phyloP scores from a whole-genome alignment of 2,888 invertebrate genomes.

The Amorpha juglandis region DNA sequence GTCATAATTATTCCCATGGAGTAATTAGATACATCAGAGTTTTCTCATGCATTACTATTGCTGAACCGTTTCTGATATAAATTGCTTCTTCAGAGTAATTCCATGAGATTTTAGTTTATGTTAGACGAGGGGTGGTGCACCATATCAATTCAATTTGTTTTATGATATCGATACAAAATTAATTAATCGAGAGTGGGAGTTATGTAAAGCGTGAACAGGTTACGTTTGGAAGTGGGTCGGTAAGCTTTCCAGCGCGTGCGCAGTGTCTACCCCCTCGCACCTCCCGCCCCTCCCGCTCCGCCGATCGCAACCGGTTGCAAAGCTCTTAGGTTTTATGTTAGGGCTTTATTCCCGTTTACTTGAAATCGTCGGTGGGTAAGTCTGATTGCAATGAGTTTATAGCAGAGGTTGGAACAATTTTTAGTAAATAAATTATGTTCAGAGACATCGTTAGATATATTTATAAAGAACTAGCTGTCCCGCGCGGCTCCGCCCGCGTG shows the following conservation, averaged over 20 bases:
- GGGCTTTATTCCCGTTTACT: slow-evolving; percentile 21
- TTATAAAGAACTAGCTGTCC: too few species aligned
- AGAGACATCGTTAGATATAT: too few species aligned
- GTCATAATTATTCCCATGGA: too few species aligned
- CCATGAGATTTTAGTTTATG: too few species aligned
- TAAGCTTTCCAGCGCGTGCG: slow-evolving; percentile 64
- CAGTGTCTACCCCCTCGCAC: slow-evolving; percentile 47
- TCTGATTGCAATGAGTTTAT: not conserved
- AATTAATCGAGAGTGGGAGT: slow-evolving; percentile 51
- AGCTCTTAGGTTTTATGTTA: slow-evolving; percentile 22
- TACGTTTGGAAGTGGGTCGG: slow-evolving; percentile 65
- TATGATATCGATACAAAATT: slow-evolving; percentile 9
- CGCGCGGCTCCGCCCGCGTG: too few species aligned
- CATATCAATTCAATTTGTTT: not conserved
- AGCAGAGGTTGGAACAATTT: not conserved
- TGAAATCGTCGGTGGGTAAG: not conserved
- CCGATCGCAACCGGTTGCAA: not conserved
- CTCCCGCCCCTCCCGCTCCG: not conserved
- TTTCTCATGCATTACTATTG: too few species aligned
- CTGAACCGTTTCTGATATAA: too few species aligned
- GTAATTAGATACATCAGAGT: too few species aligned
- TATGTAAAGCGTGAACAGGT: slow-evolving; percentile 50
- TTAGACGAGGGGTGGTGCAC: not conserved
- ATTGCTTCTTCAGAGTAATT: too few species aligned
- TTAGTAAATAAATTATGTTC: too few species aligned